Evolutionary conservation across 1,140 invertebrate species (phyloP).

Genomic region (Solen grandis): DNA sequence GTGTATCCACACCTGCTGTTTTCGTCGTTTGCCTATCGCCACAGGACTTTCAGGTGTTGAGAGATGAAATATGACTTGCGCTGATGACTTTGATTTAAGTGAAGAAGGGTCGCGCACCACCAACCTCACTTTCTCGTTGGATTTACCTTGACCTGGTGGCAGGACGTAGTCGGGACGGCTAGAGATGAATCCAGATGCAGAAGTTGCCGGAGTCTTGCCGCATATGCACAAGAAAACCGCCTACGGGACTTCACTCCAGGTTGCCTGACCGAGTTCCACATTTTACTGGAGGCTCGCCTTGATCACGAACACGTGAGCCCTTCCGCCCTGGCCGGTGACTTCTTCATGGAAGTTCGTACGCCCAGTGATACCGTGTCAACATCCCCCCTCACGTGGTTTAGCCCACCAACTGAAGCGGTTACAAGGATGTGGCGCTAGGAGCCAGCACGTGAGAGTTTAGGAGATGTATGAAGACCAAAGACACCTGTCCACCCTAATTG

Average conservation of each 20-base stretch:
- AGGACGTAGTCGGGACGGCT: neutral
- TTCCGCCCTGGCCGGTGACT: neutral
- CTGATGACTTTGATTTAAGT: too few species aligned
- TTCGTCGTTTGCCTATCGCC: conserved; percentile 19
- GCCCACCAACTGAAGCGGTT: neutral
- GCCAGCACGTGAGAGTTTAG: neutral
- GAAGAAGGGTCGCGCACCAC: too few species aligned
- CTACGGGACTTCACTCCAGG: neutral
- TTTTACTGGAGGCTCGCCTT: neutral
- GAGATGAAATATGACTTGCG: too few species aligned
- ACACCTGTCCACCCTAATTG: too few species aligned
- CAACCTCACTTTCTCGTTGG: too few species aligned
- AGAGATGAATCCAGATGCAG: neutral
- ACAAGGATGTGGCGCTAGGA: neutral
- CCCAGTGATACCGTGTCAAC: neutral
- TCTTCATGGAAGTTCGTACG: neutral
- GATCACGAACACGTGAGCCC: neutral
- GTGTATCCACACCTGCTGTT: conserved; percentile 27
- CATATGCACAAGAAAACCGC: neutral
- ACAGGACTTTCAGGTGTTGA: too few species aligned
- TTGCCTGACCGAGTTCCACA: neutral
- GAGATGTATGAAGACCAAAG: neutral
- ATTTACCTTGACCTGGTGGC: neutral
- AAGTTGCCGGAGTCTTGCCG: neutral
- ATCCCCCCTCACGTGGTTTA: neutral